These are phyloP conservation scores for Sigmodon hispidus DNA, from an alignment of 2,113 vertebrate species.

Conservation along the genomic window DNA sequence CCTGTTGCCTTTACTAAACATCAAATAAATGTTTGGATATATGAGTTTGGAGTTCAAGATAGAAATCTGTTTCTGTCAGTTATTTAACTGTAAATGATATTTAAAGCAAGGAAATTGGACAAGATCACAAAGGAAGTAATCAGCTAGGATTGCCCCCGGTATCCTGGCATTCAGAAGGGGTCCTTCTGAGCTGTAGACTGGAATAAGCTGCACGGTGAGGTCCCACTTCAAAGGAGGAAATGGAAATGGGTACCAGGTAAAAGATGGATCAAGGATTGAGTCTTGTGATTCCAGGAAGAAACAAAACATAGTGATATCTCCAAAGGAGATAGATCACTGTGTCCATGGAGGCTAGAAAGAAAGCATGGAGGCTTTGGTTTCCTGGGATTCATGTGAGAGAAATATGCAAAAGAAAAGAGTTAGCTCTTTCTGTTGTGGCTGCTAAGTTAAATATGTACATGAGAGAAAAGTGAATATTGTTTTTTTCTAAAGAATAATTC, in stretches of 20 bases:
- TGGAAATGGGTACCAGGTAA: neutral
- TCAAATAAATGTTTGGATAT: neutral
- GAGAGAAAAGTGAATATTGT: neutral
- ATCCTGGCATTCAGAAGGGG: accelerated
- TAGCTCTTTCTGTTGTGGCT: neutral
- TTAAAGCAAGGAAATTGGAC: neutral
- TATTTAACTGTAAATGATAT: neutral
- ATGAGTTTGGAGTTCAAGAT: neutral
- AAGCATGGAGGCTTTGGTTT: too few species aligned
- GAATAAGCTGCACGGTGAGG: neutral
- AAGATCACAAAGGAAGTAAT: neutral
- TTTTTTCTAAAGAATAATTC: neutral
- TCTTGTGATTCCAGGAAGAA: neutral
- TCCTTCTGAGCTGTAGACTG: neutral
- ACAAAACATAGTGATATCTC: neutral
- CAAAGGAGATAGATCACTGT: neutral
- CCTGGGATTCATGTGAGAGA: neutral
- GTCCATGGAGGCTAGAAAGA: neutral
- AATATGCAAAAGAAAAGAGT: neutral
- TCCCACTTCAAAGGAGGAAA: neutral
- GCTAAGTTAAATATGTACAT: neutral
- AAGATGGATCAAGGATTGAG: neutral
- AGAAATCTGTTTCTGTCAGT: neutral
- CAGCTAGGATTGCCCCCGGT: neutral
- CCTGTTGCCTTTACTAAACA: neutral